Evolutionary conservation across 2,888 invertebrate species (phyloP).

Genomic region (Dasypogon diadema): DNA sequence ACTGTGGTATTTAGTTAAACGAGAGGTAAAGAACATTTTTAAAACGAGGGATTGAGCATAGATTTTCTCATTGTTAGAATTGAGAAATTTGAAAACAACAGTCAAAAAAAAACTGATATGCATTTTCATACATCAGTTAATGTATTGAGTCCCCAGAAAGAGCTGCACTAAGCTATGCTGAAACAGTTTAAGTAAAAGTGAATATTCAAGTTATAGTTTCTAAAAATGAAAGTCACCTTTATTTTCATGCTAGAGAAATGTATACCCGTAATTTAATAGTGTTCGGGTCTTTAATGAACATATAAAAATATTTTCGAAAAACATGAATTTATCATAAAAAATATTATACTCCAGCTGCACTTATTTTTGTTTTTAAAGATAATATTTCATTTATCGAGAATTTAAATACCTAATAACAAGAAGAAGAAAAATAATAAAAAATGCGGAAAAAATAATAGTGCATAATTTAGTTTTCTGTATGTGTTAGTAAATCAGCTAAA

Average conservation of each 20-base stretch:
- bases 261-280: neutral
- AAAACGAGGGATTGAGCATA: neutral
- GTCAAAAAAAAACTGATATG: neutral
- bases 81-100: neutral
- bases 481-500: slow-evolving; percentile 29
- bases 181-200: neutral
- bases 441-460: slow-evolving; percentile 15
- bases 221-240: neutral
- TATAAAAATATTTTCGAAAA: neutral
- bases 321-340: slow-evolving; percentile 1
- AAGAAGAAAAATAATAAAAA: slow-evolving; percentile 22
- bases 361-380: slow-evolving; percentile 10
- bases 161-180: neutral
- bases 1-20: slow-evolving; percentile 30
- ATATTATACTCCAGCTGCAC: slow-evolving; percentile 27
- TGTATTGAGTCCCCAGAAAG: neutral
- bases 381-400: slow-evolving; percentile 17
- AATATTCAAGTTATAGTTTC: neutral
- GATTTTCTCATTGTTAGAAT: neutral
- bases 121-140: too few species aligned
- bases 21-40: slow-evolving; percentile 5
- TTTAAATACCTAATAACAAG: slow-evolving; percentile 18
- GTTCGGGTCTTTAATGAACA: neutral
- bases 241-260: slow-evolving; percentile 13
- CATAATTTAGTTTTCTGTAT: slow-evolving; percentile 30